Evolutionary conservation across 1,140 invertebrate species (phyloP), one percentile per base, ranked within the genome.

Genomic region (Mycetomoellerius zeteki): DNA sequence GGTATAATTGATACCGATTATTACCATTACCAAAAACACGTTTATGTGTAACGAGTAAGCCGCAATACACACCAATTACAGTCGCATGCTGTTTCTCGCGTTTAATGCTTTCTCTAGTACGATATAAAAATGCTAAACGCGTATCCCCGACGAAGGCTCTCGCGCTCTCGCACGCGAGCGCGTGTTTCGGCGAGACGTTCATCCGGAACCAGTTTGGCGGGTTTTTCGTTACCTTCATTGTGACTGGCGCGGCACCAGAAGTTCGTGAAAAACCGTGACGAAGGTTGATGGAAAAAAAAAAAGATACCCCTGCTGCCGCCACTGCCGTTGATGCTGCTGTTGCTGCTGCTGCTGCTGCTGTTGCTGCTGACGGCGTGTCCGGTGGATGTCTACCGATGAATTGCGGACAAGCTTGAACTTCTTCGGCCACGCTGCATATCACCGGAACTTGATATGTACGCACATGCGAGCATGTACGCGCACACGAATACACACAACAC

Each of bases 231-330:
- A 56, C 80, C 72, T 84, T 56, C 80, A 84, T 84, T 84, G 80
- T 84, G 80, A 84, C 43, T 56, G 67, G 69, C 80, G 54, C 54
- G 80, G 80, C 80, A 84, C 80, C 80, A 84, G 80, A 84, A 84
- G 69, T 84, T 75, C 52, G 80, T 75, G 80, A 84, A 84, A 84
- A 84, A 84, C 80, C 80, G 80, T 84, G 80, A 84, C 80, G 80
- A 84, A 84, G 80, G 54, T 84, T 84, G 80, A 84, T 84, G 72
- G 80, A 84, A 27, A 43, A 60, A 47, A 58, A 60, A 50, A 60
- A 62, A 73, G 10, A 58, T 58, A 50, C 27, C 76, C 60, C 43
- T 24, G 12, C 52, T 14, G 19, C 52, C n/a, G 73, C 16, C 10
- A 8, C 1, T 8, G 37, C 37, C 37, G 14, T 8, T 6, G 75